Percentiles rank a stretch among this genome's conserved stretches.
These are phyloP conservation scores for Natator depressus DNA, from an alignment of 2,113 vertebrate genomes.

Conservation along the genomic window DNA sequence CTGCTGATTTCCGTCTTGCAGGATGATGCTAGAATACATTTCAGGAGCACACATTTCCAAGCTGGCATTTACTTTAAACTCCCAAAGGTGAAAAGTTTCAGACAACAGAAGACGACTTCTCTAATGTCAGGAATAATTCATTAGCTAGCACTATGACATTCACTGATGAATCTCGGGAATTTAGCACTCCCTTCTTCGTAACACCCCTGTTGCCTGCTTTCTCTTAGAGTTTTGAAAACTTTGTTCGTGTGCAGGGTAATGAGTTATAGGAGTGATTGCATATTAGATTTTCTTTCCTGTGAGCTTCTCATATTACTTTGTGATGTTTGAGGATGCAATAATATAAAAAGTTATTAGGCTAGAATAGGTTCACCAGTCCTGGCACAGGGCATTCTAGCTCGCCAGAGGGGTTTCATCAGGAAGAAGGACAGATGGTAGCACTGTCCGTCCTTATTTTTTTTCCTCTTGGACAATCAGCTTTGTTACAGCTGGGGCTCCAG, in stretches of 20 bases:
- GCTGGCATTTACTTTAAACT: conserved; percentile 65
- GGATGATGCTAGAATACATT: conserved; percentile 55
- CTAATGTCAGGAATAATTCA: conserved; percentile 51
- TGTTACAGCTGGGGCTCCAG: background rate
- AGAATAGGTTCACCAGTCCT: conserved; percentile 27
- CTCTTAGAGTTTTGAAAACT: conserved; percentile 46
- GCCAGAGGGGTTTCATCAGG: background rate
- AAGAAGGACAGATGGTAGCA: background rate
- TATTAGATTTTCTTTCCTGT: conserved; percentile 37
- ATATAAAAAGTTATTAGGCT: conserved; percentile 24
- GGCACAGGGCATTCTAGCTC: background rate
- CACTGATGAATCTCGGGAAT: conserved; percentile 54
- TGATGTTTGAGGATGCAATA: background rate
- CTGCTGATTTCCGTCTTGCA: conserved; percentile 43
- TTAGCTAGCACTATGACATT: conserved; percentile 48
- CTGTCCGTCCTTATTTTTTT: conserved; percentile 31
- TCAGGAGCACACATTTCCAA: conserved; percentile 24
- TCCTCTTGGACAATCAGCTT: conserved; percentile 30
- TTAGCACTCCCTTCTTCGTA: background rate
- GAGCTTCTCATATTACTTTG: background rate
- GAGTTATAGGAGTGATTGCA: conserved; percentile 45
- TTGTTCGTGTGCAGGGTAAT: conserved; percentile 36
- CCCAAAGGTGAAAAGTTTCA: conserved; percentile 66
- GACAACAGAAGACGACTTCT: conserved; percentile 54
- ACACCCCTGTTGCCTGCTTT: conserved; percentile 48